phyloP scores from a whole-genome alignment of 2,888 invertebrate species.

The Branchinecta sandiegonensis region DNA sequence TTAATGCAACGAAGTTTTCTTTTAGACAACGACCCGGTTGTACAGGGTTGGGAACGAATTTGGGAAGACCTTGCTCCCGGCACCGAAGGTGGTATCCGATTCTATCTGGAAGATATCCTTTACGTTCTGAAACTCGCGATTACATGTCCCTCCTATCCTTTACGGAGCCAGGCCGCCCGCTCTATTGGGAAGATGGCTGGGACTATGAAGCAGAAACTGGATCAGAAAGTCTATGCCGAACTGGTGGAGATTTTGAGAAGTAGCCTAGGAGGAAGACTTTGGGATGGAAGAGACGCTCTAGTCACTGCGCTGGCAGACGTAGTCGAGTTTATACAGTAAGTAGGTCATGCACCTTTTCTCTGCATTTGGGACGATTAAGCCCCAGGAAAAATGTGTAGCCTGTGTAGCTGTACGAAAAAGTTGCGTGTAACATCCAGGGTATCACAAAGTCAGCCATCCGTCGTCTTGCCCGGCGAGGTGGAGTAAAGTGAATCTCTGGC shows the following conservation, averaged over 20 bases:
- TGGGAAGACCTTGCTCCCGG: slow-evolving; percentile 81
- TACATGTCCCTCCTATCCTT: slow-evolving; percentile 70
- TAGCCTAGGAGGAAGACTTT: background rate
- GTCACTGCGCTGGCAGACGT: slow-evolving; percentile 1
- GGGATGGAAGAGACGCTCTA: background rate
- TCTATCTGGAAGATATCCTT: slow-evolving; percentile 57
- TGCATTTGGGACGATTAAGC: too few species aligned
- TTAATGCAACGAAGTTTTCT: too few species aligned
- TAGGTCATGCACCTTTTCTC: too few species aligned
- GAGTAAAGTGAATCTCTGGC: too few species aligned
- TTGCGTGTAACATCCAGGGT: too few species aligned
- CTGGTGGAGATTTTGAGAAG: slow-evolving; percentile 4
- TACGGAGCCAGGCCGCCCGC: slow-evolving; percentile 54
- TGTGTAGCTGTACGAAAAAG: too few species aligned
- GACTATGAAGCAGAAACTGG: slow-evolving; percentile 10
- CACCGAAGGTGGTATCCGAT: slow-evolving; percentile 63
- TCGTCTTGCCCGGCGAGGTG: too few species aligned
- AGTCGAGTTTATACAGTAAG: background rate
- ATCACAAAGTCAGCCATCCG: too few species aligned
- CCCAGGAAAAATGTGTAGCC: too few species aligned
- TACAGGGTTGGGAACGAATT: slow-evolving; percentile 64
- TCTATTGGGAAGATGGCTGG: background rate
- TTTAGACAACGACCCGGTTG: slow-evolving; percentile 12
- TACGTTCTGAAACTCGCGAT: slow-evolving; percentile 53
- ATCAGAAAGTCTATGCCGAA: background rate